Evolutionary conservation across 92 coral and sea anemone genomes (phyloP), one percentile per base, ranked within the genome.

Genomic region (Heteractis magnifica): DNA sequence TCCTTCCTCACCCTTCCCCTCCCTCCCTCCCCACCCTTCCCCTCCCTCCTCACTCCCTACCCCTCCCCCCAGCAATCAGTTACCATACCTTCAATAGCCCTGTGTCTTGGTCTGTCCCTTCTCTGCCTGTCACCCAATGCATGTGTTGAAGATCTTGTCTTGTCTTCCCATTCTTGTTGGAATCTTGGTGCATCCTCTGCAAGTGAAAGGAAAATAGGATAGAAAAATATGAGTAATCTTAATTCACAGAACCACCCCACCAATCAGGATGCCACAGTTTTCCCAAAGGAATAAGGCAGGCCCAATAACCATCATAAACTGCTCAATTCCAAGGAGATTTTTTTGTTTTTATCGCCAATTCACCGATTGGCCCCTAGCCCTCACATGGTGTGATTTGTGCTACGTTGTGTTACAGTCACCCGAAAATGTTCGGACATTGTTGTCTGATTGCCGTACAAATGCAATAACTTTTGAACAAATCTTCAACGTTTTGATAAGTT

Each of bases 151-250:
- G 95, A 87, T 82, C 87, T 92, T 55, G 88, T 84, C 44, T 72
- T 90, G 10, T 68, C 49, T 68, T 68, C 73, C 94, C 95, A 95
- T 81, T 95, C 98, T 48, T 71, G 84, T 77, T 93, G 90, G 90
- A 95, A 95, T 77, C 85, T 51, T 11, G 65, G 41, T 2, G 88
- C 94, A 77, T 95, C 95, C 80, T 78, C 98, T 95, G 80, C 44
- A 10, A 74, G 53, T 44, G 41, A 51, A 76, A 50, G 52, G 6
- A 52, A 50, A 6, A 49, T 4, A 10, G 14, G 26, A 14, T 64
- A 20, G 55, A 65, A 18, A 10, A 68, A 56, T 15, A 56, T 3
- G 14, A 15, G 19, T 10, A 49, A 20, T 6, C 5, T 59, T 80
- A 71, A 23, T n/a, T 65, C 8, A 65, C 20, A 34, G 44, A 34